A percentile compares a stretch with the other conserved stretches of the same genome.
Conservation (phyloP, 2,888 invertebrate genomes). For the Acleris emargana region DNA sequence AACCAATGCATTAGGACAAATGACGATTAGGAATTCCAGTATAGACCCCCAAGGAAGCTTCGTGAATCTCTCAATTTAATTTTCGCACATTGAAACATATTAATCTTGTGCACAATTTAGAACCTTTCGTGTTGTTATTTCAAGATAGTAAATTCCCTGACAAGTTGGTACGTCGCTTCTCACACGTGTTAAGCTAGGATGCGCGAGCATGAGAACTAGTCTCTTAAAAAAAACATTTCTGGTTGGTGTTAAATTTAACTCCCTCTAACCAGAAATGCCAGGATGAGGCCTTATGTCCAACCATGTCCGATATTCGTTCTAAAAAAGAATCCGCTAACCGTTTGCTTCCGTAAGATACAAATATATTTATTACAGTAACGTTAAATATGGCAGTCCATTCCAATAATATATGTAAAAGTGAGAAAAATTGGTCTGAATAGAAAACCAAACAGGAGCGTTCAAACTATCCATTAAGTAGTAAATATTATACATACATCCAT, state of each 20-base stretch:
- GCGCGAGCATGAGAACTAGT: neutral
- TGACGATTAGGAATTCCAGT: too few species aligned
- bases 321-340: constrained; percentile 6
- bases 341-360: constrained; percentile 41
- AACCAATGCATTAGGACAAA: too few species aligned
- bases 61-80: constrained; percentile 33
- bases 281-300: neutral
- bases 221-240: neutral
- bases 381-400: constrained; percentile 80
- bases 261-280: neutral
- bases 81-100: constrained; percentile 18
- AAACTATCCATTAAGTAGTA: constrained; percentile 66
- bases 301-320: constrained; percentile 2
- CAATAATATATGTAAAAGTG: constrained; percentile 74
- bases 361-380: constrained; percentile 56
- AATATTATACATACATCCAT: constrained; percentile 61
- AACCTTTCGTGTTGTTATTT: neutral
- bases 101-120: constrained; percentile 18
- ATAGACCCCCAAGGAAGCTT: constrained; percentile 25
- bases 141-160: neutral
- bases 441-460: constrained; percentile 61
- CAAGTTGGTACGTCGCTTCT: too few species aligned
- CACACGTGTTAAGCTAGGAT: too few species aligned
- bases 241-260: neutral
- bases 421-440: constrained; percentile 80